Evolutionary conservation across 2,888 invertebrate species (phyloP).

Genomic region (Synanthedon formicaeformis): DNA sequence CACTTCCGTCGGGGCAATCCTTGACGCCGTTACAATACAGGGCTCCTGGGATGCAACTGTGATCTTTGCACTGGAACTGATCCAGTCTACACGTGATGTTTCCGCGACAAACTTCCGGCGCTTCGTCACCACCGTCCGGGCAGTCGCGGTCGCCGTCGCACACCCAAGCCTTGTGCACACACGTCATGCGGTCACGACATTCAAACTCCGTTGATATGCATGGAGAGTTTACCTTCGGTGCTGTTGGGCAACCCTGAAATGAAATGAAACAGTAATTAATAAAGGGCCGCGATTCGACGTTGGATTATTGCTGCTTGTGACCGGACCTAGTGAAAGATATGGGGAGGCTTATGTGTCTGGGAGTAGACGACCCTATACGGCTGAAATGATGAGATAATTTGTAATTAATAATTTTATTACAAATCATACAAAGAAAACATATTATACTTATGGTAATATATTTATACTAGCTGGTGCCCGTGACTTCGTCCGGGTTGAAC

Average conservation of each 20-base stretch:
- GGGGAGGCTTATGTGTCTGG: too few species aligned
- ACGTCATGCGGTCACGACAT: constrained; percentile 83
- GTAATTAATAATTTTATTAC: too few species aligned
- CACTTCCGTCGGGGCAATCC: constrained; percentile 88
- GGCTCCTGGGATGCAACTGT: constrained; percentile 83
- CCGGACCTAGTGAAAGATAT: too few species aligned
- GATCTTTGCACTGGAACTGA: constrained; percentile 88
- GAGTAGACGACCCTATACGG: too few species aligned
- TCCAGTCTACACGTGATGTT: constrained; percentile 85
- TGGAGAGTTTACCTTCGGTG: constrained; percentile 66
- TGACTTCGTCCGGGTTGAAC: too few species aligned
- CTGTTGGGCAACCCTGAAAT: constrained; percentile 72
- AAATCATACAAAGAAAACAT: too few species aligned
- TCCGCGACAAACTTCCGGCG: constrained; percentile 71
- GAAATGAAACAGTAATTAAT: background rate
- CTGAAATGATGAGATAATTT: too few species aligned
- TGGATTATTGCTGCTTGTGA: too few species aligned
- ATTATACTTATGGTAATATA: too few species aligned
- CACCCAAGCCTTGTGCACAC: constrained; percentile 84
- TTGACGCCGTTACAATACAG: constrained; percentile 84
- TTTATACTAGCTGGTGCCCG: too few species aligned
- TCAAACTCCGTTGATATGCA: constrained; percentile 81
- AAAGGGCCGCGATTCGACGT: too few species aligned
- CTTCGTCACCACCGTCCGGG: constrained; percentile 85
- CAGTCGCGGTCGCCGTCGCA: constrained; percentile 89